Percentiles rank a stretch among this genome's conserved stretches.
Conservation (phyloP, 2,113 vertebrate species). For the Lagenorhynchus albirostris region DNA sequence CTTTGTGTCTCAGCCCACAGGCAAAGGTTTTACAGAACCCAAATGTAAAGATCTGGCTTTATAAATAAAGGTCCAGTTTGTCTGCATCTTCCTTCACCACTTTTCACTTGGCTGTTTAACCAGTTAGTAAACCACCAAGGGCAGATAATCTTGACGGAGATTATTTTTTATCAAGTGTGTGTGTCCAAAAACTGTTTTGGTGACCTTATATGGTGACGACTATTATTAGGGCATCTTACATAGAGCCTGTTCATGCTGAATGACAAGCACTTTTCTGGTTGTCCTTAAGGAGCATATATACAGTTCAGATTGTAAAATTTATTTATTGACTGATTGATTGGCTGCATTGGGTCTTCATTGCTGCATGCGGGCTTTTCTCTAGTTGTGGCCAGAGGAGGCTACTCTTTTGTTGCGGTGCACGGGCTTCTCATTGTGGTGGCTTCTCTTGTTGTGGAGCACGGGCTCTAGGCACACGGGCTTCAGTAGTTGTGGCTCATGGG, state of each 20-base stretch:
- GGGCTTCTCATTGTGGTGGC: too few species aligned
- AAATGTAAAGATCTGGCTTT: not conserved
- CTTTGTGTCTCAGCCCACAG: not conserved
- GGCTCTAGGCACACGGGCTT: too few species aligned
- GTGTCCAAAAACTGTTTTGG: not conserved
- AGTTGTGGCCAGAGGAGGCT: too few species aligned
- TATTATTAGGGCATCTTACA: not conserved
- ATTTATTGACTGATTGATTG: too few species aligned
- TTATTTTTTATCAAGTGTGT: not conserved
- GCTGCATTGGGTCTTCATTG: too few species aligned
- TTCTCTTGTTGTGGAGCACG: too few species aligned
- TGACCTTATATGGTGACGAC: not conserved
- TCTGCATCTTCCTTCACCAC: not conserved
- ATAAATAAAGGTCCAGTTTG: not conserved
- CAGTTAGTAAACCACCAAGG: not conserved
- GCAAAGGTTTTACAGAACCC: not conserved
- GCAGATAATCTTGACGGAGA: not conserved
- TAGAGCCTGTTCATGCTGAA: not conserved
- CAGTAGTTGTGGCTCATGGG: too few species aligned
- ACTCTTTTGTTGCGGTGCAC: too few species aligned
- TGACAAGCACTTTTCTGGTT: not conserved
- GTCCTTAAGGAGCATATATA: not conserved
- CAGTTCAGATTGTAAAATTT: not conserved
- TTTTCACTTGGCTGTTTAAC: not conserved
- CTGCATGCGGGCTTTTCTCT: too few species aligned